Percentiles rank a stretch among this genome's conserved stretches.
Evolutionary conservation across 2,797 vertebrate species (phyloP).

Genomic region (Ciconia nigra): DNA sequence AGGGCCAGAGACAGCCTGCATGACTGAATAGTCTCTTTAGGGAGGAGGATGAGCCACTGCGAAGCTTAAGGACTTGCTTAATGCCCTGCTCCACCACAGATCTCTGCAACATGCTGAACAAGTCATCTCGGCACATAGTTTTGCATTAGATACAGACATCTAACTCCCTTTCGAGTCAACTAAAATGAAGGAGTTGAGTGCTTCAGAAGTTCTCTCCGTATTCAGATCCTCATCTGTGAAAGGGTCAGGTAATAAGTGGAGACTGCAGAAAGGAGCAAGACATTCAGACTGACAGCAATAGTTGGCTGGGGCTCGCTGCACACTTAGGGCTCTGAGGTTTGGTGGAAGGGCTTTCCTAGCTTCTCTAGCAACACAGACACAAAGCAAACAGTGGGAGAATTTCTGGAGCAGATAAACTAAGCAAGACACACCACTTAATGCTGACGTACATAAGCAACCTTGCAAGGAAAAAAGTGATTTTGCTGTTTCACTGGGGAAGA

Average conservation of each 20-base stretch:
- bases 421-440: not conserved
- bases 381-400: not conserved
- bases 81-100: not conserved
- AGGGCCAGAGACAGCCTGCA: not conserved
- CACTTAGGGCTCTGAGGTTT: not conserved
- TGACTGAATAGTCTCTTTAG: not conserved
- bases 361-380: not conserved
- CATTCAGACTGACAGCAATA: not conserved
- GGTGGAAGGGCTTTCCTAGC: not conserved
- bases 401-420: not conserved
- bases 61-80: not conserved
- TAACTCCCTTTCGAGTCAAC: not conserved
- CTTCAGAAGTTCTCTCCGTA: not conserved
- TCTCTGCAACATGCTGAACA: not conserved
- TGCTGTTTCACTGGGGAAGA: not conserved
- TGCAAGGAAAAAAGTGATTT: not conserved
- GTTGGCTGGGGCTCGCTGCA: not conserved
- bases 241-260: not conserved
- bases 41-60: not conserved
- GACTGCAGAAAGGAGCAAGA: not conserved
- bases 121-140: not conserved
- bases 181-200: not conserved
- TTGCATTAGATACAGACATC: not conserved
- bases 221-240: not conserved
- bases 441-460: not conserved